A percentile compares a stretch with the other conserved stretches of the same genome.
Conservation (phyloP, 2,797 vertebrate genomes). For the Salmo trutta region DNA sequence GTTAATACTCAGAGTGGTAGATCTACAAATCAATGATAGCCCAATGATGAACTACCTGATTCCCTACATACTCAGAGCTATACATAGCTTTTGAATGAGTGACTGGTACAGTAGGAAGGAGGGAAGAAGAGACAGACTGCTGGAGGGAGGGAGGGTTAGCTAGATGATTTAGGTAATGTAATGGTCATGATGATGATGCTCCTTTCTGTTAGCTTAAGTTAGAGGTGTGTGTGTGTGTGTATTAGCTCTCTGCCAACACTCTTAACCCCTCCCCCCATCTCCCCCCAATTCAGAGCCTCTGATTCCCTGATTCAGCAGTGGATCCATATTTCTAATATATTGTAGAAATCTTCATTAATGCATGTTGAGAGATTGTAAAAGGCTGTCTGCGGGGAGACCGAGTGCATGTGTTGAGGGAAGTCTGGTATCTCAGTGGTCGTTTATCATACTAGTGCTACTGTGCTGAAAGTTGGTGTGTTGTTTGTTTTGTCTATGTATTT, state of each 20-base stretch:
- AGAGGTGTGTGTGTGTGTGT: too few relatives aligned
- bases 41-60: background rate
- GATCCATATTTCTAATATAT: constrained; percentile 53
- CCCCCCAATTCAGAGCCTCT: background rate
- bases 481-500: background rate
- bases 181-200: too few relatives aligned
- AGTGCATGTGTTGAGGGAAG: background rate
- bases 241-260: constrained; percentile 8
- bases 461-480: background rate
- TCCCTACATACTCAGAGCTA: too few relatives aligned
- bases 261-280: background rate
- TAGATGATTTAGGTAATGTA: too few relatives aligned
- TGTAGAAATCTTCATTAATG: constrained; percentile 46
- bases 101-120: too few relatives aligned
- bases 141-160: too few relatives aligned
- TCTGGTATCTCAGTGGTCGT: background rate
- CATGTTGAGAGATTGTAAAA: constrained; percentile 29
- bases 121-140: too few relatives aligned
- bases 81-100: too few relatives aligned
- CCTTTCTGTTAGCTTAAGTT: too few relatives aligned
- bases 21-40: background rate
- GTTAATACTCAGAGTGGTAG: background rate
- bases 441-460: background rate
- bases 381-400: too few relatives aligned
- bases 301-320: constrained; percentile 43